Evolutionary conservation across 2,888 invertebrate genomes (phyloP).

Genomic region (Sarcophaga subvicina): DNA sequence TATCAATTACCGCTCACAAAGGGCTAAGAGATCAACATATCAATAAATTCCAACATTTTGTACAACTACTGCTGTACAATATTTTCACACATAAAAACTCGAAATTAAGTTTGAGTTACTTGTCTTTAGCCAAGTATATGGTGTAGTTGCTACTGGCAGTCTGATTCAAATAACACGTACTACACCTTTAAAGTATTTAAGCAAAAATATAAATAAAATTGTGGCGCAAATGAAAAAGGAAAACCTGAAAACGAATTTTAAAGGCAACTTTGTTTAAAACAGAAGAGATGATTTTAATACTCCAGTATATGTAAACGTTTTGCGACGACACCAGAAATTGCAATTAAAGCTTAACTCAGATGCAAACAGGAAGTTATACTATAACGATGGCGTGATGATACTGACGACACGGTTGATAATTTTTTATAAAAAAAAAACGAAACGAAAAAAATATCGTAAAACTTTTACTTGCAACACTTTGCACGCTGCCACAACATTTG

Average conservation of each 20-base stretch:
- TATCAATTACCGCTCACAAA: too few species aligned
- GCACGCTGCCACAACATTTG: constrained; percentile 22
- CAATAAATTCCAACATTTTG: too few species aligned
- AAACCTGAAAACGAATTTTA: constrained; percentile 31
- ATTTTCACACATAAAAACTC: too few species aligned
- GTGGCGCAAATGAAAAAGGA: neutral
- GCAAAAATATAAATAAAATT: neutral
- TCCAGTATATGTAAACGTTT: constrained; percentile 30
- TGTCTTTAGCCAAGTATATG: too few species aligned
- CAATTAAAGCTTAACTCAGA: constrained; percentile 68
- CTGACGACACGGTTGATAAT: constrained; percentile 67
- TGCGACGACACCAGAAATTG: constrained; percentile 64
- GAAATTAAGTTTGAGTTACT: too few species aligned
- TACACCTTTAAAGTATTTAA: constrained; percentile 23
- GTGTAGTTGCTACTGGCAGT: too few species aligned
- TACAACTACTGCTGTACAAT: too few species aligned
- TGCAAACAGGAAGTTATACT: constrained; percentile 63
- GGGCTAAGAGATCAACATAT: too few species aligned
- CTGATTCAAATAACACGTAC: constrained; percentile 8
- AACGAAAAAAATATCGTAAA: constrained; percentile 13
- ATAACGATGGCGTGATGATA: constrained; percentile 67
- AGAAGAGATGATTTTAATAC: constrained; percentile 21
- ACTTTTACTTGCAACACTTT: constrained; percentile 26
- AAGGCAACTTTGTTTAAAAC: constrained; percentile 53
- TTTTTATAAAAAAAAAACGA: constrained; percentile 25